Evolutionary conservation across 2,888 invertebrate genomes (phyloP), one percentile per base, ranked within the genome.

Genomic region (Lasioglossum zephyrum): DNA sequence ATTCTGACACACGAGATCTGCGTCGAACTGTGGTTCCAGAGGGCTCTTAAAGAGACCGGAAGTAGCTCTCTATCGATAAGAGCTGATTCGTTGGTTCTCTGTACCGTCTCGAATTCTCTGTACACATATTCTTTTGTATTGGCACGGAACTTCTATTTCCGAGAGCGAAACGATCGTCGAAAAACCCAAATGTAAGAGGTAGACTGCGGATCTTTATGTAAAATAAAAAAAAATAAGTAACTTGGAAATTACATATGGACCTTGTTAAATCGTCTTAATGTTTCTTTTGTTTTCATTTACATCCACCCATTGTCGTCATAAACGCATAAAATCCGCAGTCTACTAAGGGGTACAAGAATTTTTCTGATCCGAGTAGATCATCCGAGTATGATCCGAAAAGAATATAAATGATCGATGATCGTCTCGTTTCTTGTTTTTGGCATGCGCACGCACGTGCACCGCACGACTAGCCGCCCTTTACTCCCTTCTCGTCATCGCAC

Each of bases 381-480:
- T 53, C 3, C 22, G 22, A 0, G 2, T 18, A 6, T 18, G 16
- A 47, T 47, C 47, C 16, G 5, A 6, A 18, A 2, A 49, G 18
- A 1, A 6, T 11, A 4, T n/a, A 57, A 57, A n/a, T 18, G 60
- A 81, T 22, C 72, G 39, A 78, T 74, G 87, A 79, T 82, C 74
- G 82, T 82, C 79, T 79, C 77, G 86, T 79, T 70, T 66, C 63
- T 41, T 76, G 39, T 47, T 60, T 81, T 60, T 81, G 72, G 89
- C 85, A 91, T 86, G 90, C 82, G 77, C 69, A 85, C 84, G 91
- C 89, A 91, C 90, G 80, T 86, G 89, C 86, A 91, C 86, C 90
- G 89, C 90, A 89, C 84, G 77, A 88, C 82, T 89, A 87, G 82
- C 78, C 85, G n/a, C 53, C 74, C 79, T 63, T 13, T 41, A 74